Percentiles rank a stretch among this genome's conserved stretches.
Conservation (phyloP, 2,113 vertebrate genomes). For the Empidonax traillii region DNA sequence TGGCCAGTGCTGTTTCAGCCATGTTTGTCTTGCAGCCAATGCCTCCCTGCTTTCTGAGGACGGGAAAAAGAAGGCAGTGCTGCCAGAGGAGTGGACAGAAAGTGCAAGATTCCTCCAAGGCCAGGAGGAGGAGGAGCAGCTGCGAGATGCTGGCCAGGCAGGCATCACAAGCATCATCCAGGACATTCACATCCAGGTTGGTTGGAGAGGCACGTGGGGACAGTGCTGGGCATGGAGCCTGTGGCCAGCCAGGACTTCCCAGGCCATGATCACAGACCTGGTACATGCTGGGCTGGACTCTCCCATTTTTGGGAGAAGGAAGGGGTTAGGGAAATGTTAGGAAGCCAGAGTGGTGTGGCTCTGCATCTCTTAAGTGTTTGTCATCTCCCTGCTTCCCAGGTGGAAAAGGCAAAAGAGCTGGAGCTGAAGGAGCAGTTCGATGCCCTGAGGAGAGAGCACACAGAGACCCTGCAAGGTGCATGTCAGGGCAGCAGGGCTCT, state of each 20-base stretch:
- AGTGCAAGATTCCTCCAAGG: not conserved
- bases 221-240: accelerated
- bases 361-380: not conserved
- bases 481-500: not conserved
- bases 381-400: constrained; percentile 62
- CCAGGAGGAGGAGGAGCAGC: constrained; percentile 26
- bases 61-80: not conserved
- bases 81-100: not conserved
- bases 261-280: not conserved
- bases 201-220: not conserved
- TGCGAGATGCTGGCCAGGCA: not conserved
- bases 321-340: not conserved
- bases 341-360: not conserved
- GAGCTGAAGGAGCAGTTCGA: constrained; percentile 72
- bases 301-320: not conserved
- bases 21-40: not conserved
- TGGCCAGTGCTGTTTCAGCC: accelerated
- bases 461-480: constrained; percentile 74
- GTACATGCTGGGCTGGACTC: not conserved
- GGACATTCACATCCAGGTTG: not conserved
- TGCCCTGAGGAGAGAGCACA: constrained; percentile 64
- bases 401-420: constrained; percentile 72
- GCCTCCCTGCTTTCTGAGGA: not conserved
- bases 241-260: not conserved
- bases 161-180: not conserved